Conservation (phyloP, 2,113 vertebrate genomes). For the Nicator chloris region DNA sequence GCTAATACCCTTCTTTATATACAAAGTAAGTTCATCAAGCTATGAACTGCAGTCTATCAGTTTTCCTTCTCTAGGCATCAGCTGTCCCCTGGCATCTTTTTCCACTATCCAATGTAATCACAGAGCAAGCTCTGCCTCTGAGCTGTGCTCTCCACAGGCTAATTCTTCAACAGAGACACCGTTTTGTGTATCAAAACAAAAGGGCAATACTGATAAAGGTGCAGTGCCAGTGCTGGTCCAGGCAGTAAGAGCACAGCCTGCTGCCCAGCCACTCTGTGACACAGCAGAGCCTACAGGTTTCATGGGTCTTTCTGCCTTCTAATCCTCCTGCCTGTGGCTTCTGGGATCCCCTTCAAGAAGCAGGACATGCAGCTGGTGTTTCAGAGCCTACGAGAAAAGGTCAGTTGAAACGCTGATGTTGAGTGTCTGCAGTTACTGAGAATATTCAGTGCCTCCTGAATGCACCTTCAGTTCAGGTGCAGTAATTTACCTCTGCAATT, state of each 20-base stretch:
- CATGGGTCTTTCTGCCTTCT: background rate
- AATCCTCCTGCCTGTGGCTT: background rate
- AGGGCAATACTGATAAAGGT: background rate
- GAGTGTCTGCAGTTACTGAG: background rate
- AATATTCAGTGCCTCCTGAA: background rate
- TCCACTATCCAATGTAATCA: background rate
- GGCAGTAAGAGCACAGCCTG: background rate
- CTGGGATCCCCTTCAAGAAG: background rate
- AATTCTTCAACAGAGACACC: background rate
- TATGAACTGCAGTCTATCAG: background rate
- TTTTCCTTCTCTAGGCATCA: background rate
- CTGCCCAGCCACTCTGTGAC: background rate
- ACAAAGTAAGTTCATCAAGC: background rate
- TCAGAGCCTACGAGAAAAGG: background rate
- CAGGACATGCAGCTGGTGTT: background rate
- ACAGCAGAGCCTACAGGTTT: background rate
- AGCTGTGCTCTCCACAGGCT: background rate
- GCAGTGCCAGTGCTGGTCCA: background rate
- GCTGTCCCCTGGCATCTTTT: background rate
- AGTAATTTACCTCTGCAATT: background rate
- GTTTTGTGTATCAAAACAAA: background rate
- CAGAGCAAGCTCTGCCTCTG: background rate
- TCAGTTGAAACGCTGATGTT: background rate
- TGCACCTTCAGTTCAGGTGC: background rate
- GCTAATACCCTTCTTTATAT: background rate